Conservation (phyloP, 2,113 vertebrate species). For the Barnardius zonarius region DNA sequence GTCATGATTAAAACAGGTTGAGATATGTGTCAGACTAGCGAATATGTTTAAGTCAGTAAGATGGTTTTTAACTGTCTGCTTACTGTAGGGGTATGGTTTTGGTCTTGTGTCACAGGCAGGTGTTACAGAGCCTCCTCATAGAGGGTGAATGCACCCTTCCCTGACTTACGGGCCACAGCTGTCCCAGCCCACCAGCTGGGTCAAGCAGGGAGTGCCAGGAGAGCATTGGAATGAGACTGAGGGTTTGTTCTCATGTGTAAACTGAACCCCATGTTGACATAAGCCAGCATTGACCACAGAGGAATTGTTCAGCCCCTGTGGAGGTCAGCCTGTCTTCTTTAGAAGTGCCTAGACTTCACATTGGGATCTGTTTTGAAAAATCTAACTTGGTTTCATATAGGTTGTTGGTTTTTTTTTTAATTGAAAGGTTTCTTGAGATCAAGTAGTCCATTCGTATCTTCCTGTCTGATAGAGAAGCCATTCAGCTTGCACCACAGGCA, state of each 20-base stretch:
- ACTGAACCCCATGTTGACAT: neutral
- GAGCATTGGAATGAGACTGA: neutral
- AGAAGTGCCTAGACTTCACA: neutral
- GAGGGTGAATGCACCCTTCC: neutral
- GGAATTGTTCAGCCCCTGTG: neutral
- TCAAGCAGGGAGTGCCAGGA: neutral
- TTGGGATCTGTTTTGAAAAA: neutral
- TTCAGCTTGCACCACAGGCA: neutral
- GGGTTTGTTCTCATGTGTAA: neutral
- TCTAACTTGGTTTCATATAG: neutral
- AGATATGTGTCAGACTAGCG: neutral
- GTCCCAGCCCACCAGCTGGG: neutral
- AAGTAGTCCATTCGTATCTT: neutral
- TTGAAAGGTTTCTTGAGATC: neutral
- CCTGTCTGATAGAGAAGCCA: neutral
- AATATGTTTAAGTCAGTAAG: neutral
- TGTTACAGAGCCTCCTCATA: fast-evolving
- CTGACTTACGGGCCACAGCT: neutral
- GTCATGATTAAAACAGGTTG: neutral
- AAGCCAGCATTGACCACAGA: neutral
- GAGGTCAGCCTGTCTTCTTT: neutral
- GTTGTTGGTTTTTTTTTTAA: neutral
- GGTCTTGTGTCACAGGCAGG: neutral
- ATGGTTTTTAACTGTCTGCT: neutral
- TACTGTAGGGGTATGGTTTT: neutral